These are phyloP conservation scores for Ariolimax columbianus DNA, from an alignment of 2,888 invertebrate genomes.

Conservation along the genomic window DNA sequence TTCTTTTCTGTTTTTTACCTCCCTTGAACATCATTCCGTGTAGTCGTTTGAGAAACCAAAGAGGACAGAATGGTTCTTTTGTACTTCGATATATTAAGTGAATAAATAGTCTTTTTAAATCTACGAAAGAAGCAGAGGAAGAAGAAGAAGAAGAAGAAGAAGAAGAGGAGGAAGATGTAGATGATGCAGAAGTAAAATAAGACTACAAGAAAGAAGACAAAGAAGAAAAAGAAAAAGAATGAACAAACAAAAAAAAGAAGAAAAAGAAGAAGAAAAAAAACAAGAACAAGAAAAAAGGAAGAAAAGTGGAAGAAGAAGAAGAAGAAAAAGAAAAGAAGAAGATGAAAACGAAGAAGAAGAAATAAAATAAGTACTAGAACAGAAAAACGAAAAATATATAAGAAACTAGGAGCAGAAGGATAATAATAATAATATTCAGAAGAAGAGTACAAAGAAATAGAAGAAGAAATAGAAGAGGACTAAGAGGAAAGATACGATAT, in stretches of 20 bases:
- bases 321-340: background rate
- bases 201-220: background rate
- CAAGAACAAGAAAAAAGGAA: background rate
- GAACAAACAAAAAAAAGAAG: no score
- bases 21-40: no score
- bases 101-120: no score
- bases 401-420: no score
- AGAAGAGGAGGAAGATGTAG: background rate
- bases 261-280: background rate
- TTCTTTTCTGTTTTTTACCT: no score
- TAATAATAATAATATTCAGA: no score
- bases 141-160: background rate
- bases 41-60: no score
- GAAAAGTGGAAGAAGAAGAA: background rate
- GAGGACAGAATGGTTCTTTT: no score
- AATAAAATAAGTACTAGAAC: background rate
- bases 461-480: background rate
- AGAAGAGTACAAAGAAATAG: background rate
- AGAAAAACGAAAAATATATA: background rate
- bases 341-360: background rate
- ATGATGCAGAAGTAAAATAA: background rate
- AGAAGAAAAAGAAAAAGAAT: no score
- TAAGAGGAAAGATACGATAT: no score
- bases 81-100: no score
- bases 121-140: no score